phyloP scores from a whole-genome alignment of 2,797 vertebrate species.

The Ceyx erithaca region DNA sequence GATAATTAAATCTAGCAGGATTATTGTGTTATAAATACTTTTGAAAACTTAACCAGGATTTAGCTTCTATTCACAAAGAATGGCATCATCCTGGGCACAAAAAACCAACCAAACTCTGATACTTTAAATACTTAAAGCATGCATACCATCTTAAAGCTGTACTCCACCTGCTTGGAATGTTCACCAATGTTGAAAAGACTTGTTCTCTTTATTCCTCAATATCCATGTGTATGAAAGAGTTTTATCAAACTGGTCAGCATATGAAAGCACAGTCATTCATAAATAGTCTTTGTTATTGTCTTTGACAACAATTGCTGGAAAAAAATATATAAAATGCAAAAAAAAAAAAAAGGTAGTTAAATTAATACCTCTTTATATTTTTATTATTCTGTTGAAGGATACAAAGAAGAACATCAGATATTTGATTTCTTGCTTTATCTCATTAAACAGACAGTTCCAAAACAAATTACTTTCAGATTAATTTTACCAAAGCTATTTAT shows the following conservation, averaged over 20 bases:
- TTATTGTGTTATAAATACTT: neutral
- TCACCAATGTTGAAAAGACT: neutral
- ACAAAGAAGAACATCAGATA: constrained; percentile 12
- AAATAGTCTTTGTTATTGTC: neutral
- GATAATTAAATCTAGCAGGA: too few species aligned
- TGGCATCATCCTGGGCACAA: neutral
- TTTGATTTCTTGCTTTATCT: constrained; percentile 63
- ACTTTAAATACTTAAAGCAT: neutral
- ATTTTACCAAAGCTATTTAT: constrained; percentile 61
- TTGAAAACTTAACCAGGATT: neutral
- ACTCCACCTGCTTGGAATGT: neutral
- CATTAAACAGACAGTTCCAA: constrained; percentile 19
- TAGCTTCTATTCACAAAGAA: neutral
- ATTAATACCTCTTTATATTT: constrained; percentile 22
- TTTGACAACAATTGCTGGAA: neutral
- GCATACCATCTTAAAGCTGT: neutral
- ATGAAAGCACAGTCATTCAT: neutral
- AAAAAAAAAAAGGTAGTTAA: neutral
- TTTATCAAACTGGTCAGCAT: neutral
- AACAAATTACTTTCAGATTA: constrained; percentile 60
- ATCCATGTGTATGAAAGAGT: neutral
- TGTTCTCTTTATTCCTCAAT: neutral
- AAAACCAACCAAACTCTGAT: neutral
- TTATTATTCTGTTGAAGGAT: neutral
- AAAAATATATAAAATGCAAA: constrained; percentile 5